Evolutionary conservation across 2,113 vertebrate species (phyloP).

Genomic region (Pelusios castaneus): DNA sequence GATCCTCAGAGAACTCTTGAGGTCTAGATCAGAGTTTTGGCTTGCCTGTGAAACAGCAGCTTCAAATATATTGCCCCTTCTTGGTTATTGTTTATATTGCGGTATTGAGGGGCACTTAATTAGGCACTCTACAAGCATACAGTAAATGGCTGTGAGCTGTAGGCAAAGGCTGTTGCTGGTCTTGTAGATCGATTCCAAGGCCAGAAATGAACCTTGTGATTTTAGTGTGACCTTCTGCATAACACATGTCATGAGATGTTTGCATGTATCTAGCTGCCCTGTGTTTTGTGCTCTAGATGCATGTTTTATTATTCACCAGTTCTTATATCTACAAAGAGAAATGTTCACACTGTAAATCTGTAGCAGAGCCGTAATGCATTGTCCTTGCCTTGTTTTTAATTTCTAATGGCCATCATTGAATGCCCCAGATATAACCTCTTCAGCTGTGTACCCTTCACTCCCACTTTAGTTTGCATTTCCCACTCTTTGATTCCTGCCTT

Average conservation of each 20-base stretch:
- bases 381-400: background rate
- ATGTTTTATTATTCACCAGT: background rate
- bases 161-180: background rate
- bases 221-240: too few relatives aligned
- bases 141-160: background rate
- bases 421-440: background rate
- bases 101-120: background rate
- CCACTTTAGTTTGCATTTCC: background rate
- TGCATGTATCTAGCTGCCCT: background rate
- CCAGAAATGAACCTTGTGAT: too few relatives aligned
- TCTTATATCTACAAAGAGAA: background rate
- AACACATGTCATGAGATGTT: background rate
- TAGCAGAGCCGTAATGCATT: background rate
- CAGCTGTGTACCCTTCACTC: rapidly evolving
- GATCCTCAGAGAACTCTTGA: background rate
- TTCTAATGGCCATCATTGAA: background rate
- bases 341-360: background rate
- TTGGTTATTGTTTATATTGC: background rate
- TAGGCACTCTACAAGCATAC: background rate
- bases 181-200: background rate
- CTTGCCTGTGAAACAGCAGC: background rate
- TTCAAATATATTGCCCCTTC: background rate
- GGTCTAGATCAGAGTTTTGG: background rate
- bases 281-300: background rate
- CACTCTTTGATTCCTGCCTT: background rate